Base-by-base conservation (phyloP, 2,888 invertebrate species). In the Theodoxus fluviatilis region DNA sequence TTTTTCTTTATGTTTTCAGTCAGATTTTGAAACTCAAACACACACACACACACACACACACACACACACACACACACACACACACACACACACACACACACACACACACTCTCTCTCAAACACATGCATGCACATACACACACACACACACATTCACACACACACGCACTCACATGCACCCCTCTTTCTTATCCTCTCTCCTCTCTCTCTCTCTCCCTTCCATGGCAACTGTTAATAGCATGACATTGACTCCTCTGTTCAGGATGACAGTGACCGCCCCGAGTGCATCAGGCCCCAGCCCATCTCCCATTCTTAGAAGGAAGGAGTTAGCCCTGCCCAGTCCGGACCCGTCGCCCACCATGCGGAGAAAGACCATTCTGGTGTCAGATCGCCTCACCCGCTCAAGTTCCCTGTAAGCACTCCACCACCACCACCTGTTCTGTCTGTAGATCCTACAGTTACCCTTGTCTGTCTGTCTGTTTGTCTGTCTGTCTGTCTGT, bases 391-490 rank as follows among this genome's bases (percentile, higher is more conserved):
- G n/a, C n/a, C n/a, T n/a, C n/a, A n/a, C n/a, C n/a, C n/a, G n/a
- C n/a, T n/a, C n/a, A n/a, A n/a, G n/a, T n/a, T n/a, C 25, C 52
- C 52, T 52, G 12, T 1, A 22, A 52, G 52, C n/a, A 52, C 18
- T 52, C 18, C 25, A 25, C 22, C 52, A 52, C 52, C n/a, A 52
- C n/a, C 6, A 7, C 25, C 25, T 52, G 6, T 43, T 1, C 43
- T 15, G 15, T 15, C 18, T 43, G 12, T 1, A 7, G n/a, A n/a
- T n/a, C n/a, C n/a, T n/a, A n/a, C n/a, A n/a, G n/a, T n/a, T n/a
- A n/a, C n/a, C n/a, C n/a, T n/a, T n/a, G n/a, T n/a, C n/a, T 59
- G 35, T 59, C 33, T 59, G 35, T 33, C 15, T 59, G 59, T 33
- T 2, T 59, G 59, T 63, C 38, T 38, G n/a, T 63, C 38, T 7